Conservation (phyloP, 2,888 invertebrate genomes). For the Plutella xylostella region DNA sequence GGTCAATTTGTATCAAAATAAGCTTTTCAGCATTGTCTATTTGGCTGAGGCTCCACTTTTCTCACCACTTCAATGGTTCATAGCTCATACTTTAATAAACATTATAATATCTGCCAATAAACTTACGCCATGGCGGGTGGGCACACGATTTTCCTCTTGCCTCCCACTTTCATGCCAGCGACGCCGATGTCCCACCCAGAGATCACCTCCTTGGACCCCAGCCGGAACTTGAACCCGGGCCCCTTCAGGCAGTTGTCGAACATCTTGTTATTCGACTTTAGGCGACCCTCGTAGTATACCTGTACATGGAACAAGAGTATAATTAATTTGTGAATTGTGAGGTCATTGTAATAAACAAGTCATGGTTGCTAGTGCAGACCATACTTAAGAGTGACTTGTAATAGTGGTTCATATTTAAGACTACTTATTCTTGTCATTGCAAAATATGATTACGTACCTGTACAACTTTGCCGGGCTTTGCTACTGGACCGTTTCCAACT, state of each 20-base stretch:
- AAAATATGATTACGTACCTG: slow-evolving; percentile 49
- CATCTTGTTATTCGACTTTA: slow-evolving; percentile 85
- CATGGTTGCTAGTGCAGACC: no score
- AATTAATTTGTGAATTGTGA: no score
- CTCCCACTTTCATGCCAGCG: slow-evolving; percentile 94
- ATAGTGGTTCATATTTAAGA: no score
- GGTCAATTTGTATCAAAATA: no score
- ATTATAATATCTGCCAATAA: no score
- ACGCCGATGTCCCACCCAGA: slow-evolving; percentile 92
- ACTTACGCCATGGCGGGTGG: slow-evolving; percentile 90
- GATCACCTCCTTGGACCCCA: slow-evolving; percentile 89
- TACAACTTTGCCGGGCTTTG: slow-evolving; percentile 81
- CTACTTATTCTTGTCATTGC: no score
- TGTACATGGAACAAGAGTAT: no score
- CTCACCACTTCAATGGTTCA: no score
- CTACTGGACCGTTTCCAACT: slow-evolving; percentile 82
- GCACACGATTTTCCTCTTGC: slow-evolving; percentile 86
- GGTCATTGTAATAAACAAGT: no score
- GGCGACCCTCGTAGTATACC: slow-evolving; percentile 88
- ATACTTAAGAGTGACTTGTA: no score
- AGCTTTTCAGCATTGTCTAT: no score
- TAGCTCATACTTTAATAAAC: slow-evolving; percentile 6
- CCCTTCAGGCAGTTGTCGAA: slow-evolving; percentile 85
- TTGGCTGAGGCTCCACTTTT: no score
- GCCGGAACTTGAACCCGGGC: slow-evolving; percentile 85